phyloP scores from a whole-genome alignment of 1,140 invertebrate species.

The Bombyx mori region ASM3026992v2 NC_085123.1:6291501-6292000 shows the following conservation, averaged over 20 bases:
- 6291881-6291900: slow-evolving; percentile 15
- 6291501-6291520: slow-evolving; percentile 18
- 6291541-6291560: background rate
- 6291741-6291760: slow-evolving; percentile 16
- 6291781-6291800: slow-evolving; percentile 10
- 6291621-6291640: slow-evolving; percentile 8
- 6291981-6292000: slow-evolving; percentile 3
- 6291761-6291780: slow-evolving; percentile 15
- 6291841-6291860: slow-evolving; percentile 13
- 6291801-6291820: slow-evolving; percentile 16
- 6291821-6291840: slow-evolving; percentile 11
- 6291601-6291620: slow-evolving; percentile 9
- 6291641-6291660: slow-evolving; percentile 14
- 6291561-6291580: background rate
- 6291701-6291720: slow-evolving; percentile 15
- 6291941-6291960: slow-evolving; percentile 14
- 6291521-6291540: slow-evolving; percentile 17
- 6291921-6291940: slow-evolving; percentile 16
- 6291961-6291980: background rate
- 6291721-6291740: slow-evolving; percentile 17
- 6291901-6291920: slow-evolving; percentile 13
- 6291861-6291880: slow-evolving; percentile 10
- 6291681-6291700: slow-evolving; percentile 14
- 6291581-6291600: slow-evolving; percentile 1
- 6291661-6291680: slow-evolving; percentile 15